A percentile compares a stretch with the other conserved stretches of the same genome.
Conservation (phyloP, 2,888 invertebrate genomes). For the Alcis repandata region DNA sequence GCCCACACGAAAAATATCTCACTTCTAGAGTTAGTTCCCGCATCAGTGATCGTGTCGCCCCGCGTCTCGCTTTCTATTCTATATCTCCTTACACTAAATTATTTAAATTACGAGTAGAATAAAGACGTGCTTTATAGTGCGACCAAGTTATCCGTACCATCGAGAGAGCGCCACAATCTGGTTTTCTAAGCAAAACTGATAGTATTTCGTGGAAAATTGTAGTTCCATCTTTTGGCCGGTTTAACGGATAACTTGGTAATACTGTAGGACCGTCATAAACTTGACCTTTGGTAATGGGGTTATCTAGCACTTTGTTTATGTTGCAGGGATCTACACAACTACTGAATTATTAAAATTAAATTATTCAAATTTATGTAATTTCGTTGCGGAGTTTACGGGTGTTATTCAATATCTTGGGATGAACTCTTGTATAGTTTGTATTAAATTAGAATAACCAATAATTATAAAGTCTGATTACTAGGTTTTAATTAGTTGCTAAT, state of each 20-base stretch:
- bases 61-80: conserved; percentile 21
- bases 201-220: neutral
- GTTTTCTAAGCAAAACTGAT: neutral
- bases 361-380: conserved; percentile 45
- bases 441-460: too few species aligned
- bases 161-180: neutral
- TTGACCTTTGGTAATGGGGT: conserved; percentile 54
- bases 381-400: conserved; percentile 37
- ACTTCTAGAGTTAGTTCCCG: conserved; percentile 17
- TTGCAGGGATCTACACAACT: conserved; percentile 41
- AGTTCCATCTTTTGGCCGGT: neutral
- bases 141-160: neutral
- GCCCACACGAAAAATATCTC: conserved; percentile 12
- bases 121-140: conserved; percentile 24
- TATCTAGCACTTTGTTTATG: conserved; percentile 52
- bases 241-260: neutral
- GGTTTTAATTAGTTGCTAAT: neutral
- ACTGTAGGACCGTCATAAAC: conserved; percentile 53
- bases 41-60: conserved; percentile 6
- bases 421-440: neutral
- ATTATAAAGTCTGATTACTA: neutral
- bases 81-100: conserved; percentile 25
- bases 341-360: conserved; percentile 51
- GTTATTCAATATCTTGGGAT: conserved; percentile 14
- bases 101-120: conserved; percentile 32